Base-by-base conservation (phyloP, 2,113 vertebrate species). In the Pteruthius melanotis region DNA sequence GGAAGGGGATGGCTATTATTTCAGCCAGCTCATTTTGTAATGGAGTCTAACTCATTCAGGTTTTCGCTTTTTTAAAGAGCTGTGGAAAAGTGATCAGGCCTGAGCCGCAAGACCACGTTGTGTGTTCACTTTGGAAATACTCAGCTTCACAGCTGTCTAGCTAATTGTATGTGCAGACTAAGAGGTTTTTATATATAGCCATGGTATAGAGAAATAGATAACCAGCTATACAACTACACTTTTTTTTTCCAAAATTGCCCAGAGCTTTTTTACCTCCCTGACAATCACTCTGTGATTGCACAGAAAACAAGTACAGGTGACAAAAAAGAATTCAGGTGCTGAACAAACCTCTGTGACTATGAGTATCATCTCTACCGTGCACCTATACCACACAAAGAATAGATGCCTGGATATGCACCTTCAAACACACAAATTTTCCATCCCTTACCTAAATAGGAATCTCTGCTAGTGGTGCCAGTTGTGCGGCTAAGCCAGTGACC, bases 341-440 rank as follows among this genome's bases (percentile, higher is more conserved):
- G 31, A 2, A 1, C 13, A 1, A 31, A 40, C 31, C 7, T 75
- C 42, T 2, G 2, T 31, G 50, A 35, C 31, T 33, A 0, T 20
- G 83, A 53, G 31, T 18, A 69, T 42, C 50, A 28, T 26, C 21
- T 76, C 23, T 50, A n/a, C 23, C 33, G 9, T 11, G 14, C 7
- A 27, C 14, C 33, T 66, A 23, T 9, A 26, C 19, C 3, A 9
- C 13, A 77, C 15, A 18, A 87, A 71, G 18, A 60, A 64, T 1
- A 0, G 11, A 39, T 74, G 14, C 60, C 33, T 74, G 23, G 3
- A 3, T 74, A 52, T 70, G 45, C 39, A 50, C 24, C 21, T 23
- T 76, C 42, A 83, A 90, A 86, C 11, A 5, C 30, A 70, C 33
- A 21, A 1, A 4, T 69, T 66, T 79, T 69, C 49, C 39, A 50